Conservation (phyloP, 2,888 invertebrate species). For the Ditula angustiorana region DNA sequence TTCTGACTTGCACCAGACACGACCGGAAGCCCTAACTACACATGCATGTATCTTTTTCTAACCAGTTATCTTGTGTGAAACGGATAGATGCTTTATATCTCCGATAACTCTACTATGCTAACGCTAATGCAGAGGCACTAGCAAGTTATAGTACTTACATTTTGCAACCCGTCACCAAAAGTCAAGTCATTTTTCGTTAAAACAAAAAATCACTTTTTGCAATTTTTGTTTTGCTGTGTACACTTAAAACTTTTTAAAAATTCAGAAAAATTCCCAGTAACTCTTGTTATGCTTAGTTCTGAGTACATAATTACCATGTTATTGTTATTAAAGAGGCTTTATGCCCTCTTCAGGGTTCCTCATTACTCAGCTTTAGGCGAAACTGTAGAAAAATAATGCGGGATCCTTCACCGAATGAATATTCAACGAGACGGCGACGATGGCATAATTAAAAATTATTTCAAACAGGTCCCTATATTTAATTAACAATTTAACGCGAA, state of each 20-base stretch:
- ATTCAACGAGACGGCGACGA: constrained; percentile 64
- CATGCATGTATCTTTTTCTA: no score
- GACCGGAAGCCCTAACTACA: no score
- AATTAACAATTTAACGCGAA: constrained; percentile 56
- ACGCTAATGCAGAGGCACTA: no score
- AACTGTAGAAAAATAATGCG: constrained; percentile 70
- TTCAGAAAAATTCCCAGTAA: background rate
- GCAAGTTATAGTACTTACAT: no score
- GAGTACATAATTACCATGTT: constrained; percentile 53
- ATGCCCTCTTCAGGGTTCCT: constrained; percentile 56
- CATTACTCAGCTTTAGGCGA: constrained; percentile 76
- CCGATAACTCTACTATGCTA: no score
- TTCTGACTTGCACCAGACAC: no score
- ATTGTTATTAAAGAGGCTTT: constrained; percentile 52
- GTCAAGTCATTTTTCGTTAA: no score
- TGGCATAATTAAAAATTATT: constrained; percentile 75
- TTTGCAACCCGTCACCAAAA: no score
- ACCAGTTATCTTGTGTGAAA: no score
- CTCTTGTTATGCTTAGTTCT: background rate
- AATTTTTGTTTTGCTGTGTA: no score
- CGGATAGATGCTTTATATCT: no score
- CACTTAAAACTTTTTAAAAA: background rate
- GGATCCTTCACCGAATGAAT: constrained; percentile 67
- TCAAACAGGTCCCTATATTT: constrained; percentile 57
- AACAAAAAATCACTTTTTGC: no score